phyloP scores from a whole-genome alignment of 2,113 vertebrate species.

The Gnathonemus longibarbis region DNA sequence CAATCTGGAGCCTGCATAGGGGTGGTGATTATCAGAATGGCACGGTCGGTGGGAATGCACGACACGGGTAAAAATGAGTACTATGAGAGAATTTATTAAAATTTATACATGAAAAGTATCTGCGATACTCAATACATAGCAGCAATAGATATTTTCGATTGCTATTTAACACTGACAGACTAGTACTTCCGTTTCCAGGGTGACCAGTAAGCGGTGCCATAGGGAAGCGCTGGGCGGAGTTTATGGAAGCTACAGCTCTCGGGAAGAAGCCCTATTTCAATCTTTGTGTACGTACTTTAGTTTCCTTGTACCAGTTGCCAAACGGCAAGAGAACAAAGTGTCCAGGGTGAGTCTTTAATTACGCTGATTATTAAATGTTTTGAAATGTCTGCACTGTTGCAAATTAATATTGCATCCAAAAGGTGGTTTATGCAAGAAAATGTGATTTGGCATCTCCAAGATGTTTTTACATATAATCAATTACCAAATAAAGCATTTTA shows the following conservation, averaged over 20 bases:
- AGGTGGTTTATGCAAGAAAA: not conserved
- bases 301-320: not conserved
- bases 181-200: not conserved
- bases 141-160: not conserved
- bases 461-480: not conserved
- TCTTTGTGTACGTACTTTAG: not conserved
- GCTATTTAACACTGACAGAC: not conserved
- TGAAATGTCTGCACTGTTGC: not conserved
- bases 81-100: not conserved
- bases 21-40: no score
- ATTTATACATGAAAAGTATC: not conserved
- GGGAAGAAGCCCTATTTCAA: not conserved
- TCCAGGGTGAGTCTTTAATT: not conserved
- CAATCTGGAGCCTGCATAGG: not conserved
- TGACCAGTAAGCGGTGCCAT: not conserved
- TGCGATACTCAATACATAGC: not conserved
- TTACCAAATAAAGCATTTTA: slow-evolving; percentile 3
- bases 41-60: no score
- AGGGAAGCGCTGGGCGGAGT: not conserved
- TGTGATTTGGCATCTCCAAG: not conserved
- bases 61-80: not conserved
- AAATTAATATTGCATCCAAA: not conserved
- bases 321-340: not conserved
- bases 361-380: not conserved
- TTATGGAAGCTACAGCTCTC: not conserved